These are phyloP conservation scores for Phataginus tetradactyla DNA, from an alignment of 2,797 vertebrate species.

Conservation along the genomic window DNA sequence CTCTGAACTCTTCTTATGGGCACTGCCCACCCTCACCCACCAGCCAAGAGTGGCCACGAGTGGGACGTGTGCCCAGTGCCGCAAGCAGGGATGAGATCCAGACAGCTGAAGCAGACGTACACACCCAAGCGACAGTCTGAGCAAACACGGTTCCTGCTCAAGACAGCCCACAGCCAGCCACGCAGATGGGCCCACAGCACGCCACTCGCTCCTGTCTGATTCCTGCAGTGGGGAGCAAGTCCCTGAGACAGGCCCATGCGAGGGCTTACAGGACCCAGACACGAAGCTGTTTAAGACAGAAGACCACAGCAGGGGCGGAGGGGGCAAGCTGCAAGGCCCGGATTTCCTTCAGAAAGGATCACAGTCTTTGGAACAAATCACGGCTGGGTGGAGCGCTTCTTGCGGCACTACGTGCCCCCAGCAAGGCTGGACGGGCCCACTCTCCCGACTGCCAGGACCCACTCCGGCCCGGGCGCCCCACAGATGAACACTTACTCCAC, in stretches of 20 bases:
- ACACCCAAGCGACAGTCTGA: too few relatives aligned
- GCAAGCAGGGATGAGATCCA: not conserved
- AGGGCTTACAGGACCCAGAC: not conserved
- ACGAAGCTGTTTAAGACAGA: accelerated
- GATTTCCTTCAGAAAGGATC: not conserved
- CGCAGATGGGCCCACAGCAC: accelerated
- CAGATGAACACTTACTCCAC: conserved; percentile 84
- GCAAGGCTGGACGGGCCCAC: accelerated
- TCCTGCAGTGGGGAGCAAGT: accelerated
- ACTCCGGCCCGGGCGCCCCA: not conserved
- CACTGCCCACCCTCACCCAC: not conserved
- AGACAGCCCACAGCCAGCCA: not conserved
- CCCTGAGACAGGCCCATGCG: accelerated
- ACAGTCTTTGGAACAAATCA: not conserved
- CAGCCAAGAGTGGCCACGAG: not conserved
- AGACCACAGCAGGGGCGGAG: too few relatives aligned
- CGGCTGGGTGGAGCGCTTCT: too few relatives aligned
- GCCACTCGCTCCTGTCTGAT: accelerated
- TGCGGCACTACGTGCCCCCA: accelerated
- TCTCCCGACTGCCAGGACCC: not conserved
- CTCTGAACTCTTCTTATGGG: accelerated
- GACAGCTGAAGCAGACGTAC: not conserved
- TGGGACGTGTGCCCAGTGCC: accelerated
- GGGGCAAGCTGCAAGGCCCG: accelerated
- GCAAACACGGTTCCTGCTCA: not conserved